These are phyloP conservation scores for Pediacus dermestoides DNA, from an alignment of 2,888 invertebrate species.

Conservation along the genomic window DNA sequence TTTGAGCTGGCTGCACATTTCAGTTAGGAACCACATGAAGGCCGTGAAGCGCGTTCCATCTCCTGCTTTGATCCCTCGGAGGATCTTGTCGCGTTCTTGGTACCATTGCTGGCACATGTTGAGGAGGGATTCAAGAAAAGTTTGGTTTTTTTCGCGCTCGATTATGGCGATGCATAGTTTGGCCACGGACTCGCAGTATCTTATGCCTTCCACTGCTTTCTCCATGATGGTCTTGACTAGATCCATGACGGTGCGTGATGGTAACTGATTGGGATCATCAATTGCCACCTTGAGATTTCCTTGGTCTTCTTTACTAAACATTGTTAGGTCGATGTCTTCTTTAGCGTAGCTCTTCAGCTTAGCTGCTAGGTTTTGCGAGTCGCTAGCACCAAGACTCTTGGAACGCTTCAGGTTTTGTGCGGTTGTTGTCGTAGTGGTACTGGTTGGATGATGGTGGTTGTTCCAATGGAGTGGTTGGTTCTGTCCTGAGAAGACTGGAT, in stretches of 20 bases:
- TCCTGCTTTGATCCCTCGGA: conserved; percentile 53
- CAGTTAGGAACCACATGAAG: conserved; percentile 85
- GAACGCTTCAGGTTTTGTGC: conserved; percentile 63
- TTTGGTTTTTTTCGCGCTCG: conserved; percentile 82
- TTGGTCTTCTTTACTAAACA: conserved; percentile 70
- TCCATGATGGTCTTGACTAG: conserved; percentile 77
- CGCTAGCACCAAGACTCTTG: conserved; percentile 76
- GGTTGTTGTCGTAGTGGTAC: conserved; percentile 26
- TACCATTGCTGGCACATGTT: conserved; percentile 85
- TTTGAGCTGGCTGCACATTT: conserved; percentile 87
- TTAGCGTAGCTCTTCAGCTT: conserved; percentile 63
- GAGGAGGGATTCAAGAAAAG: conserved; percentile 82
- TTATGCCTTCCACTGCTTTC: conserved; percentile 71
- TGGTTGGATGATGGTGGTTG: conserved; percentile 37
- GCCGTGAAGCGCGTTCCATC: conserved; percentile 71
- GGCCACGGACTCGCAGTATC: conserved; percentile 79
- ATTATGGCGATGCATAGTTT: conserved; percentile 83
- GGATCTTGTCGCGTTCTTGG: conserved; percentile 72
- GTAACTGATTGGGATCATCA: conserved; percentile 77
- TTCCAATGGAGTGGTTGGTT: conserved; percentile 33
- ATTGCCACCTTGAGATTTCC: conserved; percentile 71
- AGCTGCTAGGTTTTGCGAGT: conserved; percentile 65
- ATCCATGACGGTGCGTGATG: conserved; percentile 76
- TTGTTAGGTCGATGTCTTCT: conserved; percentile 72
- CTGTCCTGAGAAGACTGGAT: conserved; percentile 52